These are phyloP conservation scores for Camelus bactrianus DNA, from an alignment of 2,113 vertebrate genomes.

Conservation along the genomic window DNA sequence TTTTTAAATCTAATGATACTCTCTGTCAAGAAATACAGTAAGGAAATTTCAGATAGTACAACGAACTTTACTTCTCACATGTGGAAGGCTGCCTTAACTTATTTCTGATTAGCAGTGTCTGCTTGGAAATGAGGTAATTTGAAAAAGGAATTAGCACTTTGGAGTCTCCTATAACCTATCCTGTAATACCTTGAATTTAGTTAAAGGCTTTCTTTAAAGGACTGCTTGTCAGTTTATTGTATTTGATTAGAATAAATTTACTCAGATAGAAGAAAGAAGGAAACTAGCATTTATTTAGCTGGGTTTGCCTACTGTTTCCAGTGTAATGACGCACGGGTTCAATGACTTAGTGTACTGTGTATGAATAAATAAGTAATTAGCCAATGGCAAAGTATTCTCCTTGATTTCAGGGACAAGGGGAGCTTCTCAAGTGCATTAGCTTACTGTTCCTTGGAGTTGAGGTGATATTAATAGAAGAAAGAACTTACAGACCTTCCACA, in stretches of 20 bases:
- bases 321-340: conserved; percentile 46
- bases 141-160: neutral
- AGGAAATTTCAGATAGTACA: conserved; percentile 64
- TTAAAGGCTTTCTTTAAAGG: neutral
- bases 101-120: neutral
- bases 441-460: conserved; percentile 42
- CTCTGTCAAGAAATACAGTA: neutral
- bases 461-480: conserved; percentile 18
- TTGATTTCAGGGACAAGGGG: conserved; percentile 53
- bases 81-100: neutral
- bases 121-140: conserved; percentile 11
- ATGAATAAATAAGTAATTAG: conserved; percentile 70
- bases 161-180: neutral
- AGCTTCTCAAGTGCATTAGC: conserved; percentile 33
- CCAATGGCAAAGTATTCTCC: conserved; percentile 50
- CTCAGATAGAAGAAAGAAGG: conserved; percentile 51
- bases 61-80: neutral
- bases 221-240: neutral
- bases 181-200: neutral
- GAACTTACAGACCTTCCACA: neutral
- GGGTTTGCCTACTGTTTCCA: conserved; percentile 60
- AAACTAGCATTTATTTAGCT: conserved; percentile 58
- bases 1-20: conserved; percentile 14
- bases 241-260: conserved; percentile 49
- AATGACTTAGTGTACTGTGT: conserved; percentile 55